Evolutionary conservation across 2,113 vertebrate genomes (phyloP).

Genomic region (Arothron firmamentum): DNA sequence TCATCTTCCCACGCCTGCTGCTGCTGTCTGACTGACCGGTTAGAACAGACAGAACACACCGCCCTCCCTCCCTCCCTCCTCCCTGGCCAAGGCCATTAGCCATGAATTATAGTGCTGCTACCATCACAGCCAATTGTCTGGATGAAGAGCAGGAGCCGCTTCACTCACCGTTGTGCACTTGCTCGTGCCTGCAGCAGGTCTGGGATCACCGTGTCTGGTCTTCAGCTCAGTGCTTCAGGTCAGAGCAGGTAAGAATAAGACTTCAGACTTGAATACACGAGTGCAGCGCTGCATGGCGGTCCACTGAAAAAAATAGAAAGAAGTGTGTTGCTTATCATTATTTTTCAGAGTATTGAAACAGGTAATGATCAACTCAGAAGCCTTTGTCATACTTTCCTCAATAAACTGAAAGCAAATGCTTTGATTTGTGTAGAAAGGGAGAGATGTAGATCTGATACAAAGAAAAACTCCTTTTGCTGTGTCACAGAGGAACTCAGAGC

Average conservation of each 20-base stretch:
- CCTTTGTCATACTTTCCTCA: conserved; percentile 10
- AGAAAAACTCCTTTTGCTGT: conserved; percentile 44
- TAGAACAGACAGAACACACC: conserved; percentile 38
- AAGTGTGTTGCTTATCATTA: too few species aligned
- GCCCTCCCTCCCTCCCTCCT: conserved; percentile 6
- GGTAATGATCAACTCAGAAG: too few species aligned
- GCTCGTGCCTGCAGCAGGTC: conserved; percentile 50
- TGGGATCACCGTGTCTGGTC: conserved; percentile 16
- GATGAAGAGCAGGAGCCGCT: conserved; percentile 65
- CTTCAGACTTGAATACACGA: conserved; percentile 8
- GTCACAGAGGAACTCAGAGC: conserved; percentile 32
- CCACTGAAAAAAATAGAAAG: background rate
- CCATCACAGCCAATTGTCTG: conserved; percentile 72
- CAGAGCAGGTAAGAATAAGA: conserved; percentile 53
- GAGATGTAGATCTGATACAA: conserved; percentile 29
- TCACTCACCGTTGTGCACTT: conserved; percentile 48
- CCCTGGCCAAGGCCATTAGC: conserved; percentile 58
- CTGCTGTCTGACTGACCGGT: conserved; percentile 54
- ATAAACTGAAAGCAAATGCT: conserved; percentile 9
- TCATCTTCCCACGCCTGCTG: conserved; percentile 26
- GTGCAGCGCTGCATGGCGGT: conserved; percentile 6
- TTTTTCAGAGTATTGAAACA: too few species aligned
- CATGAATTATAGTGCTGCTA: conserved; percentile 65
- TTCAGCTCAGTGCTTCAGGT: conserved; percentile 22
- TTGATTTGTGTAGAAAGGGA: background rate